A percentile compares a stretch with the other conserved stretches of the same genome.
Evolutionary conservation across 2,888 invertebrate species (phyloP).

Genomic region (Elegia similella): DNA sequence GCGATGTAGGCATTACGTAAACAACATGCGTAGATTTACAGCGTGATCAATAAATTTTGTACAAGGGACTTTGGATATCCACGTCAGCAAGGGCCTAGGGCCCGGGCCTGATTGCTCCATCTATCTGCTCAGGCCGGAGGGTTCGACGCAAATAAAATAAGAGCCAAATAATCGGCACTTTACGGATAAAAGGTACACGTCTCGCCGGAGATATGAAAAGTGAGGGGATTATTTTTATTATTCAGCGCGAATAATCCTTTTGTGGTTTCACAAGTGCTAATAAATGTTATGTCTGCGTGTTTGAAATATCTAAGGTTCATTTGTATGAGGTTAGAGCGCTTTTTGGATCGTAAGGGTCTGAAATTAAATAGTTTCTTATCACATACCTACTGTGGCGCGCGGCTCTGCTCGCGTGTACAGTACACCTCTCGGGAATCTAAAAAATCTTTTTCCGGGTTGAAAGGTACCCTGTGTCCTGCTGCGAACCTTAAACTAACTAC

Average conservation of each 20-base stretch:
- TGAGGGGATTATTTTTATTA: slow-evolving; percentile 22
- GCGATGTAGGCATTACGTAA: slow-evolving; percentile 44
- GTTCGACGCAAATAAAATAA: slow-evolving; percentile 64
- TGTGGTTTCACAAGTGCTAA: slow-evolving; percentile 14
- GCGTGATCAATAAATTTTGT: slow-evolving; percentile 70
- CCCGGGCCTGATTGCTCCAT: slow-evolving; percentile 69
- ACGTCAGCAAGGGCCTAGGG: slow-evolving; percentile 66
- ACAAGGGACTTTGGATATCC: slow-evolving; percentile 53
- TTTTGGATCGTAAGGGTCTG: background rate
- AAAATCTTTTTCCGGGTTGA: too few relatives aligned
- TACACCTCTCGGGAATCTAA: too few relatives aligned
- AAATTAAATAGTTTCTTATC: background rate
- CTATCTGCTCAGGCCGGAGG: slow-evolving; percentile 59
- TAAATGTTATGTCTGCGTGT: slow-evolving; percentile 8
- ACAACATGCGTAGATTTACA: slow-evolving; percentile 63
- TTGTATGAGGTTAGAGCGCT: background rate
- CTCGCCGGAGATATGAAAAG: slow-evolving; percentile 30
- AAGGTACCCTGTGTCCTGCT: too few relatives aligned
- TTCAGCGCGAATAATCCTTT: slow-evolving; percentile 19
- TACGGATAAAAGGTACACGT: slow-evolving; percentile 33
- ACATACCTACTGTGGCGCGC: too few relatives aligned
- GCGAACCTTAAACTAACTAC: too few relatives aligned
- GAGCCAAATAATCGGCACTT: slow-evolving; percentile 53
- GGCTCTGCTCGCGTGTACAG: too few relatives aligned
- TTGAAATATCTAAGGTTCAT: slow-evolving; percentile 8